Percentiles rank a stretch among this genome's conserved stretches.
phyloP scores from a whole-genome alignment of 2,797 vertebrate species.

The Catharus ustulatus region DNA sequence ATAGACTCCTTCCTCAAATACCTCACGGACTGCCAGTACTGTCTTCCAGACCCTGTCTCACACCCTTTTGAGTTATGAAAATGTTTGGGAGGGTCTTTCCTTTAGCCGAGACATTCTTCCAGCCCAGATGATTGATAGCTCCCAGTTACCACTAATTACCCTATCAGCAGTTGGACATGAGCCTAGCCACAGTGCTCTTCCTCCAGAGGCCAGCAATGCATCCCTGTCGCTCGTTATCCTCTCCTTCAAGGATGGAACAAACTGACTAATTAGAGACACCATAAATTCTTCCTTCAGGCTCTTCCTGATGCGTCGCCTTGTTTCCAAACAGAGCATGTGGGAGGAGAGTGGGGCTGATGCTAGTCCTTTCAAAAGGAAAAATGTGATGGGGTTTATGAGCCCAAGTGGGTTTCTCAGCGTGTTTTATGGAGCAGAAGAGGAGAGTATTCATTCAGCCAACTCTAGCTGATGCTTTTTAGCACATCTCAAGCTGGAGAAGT shows the following conservation, averaged over 20 bases:
- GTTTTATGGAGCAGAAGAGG: constrained; percentile 24
- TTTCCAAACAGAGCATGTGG: constrained; percentile 16
- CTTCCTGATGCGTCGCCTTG: neutral
- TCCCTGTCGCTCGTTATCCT: constrained; percentile 4
- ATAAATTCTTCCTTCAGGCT: constrained; percentile 58
- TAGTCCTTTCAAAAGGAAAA: constrained; percentile 12
- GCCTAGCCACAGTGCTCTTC: constrained; percentile 47
- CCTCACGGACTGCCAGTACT: constrained; percentile 24
- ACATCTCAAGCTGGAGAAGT: neutral
- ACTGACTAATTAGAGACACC: constrained; percentile 53
- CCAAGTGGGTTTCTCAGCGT: neutral
- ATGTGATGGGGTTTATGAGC: neutral
- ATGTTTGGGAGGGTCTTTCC: constrained; percentile 62
- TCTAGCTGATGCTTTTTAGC: neutral
- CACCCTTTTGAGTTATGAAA: constrained; percentile 61
- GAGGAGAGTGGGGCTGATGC: neutral
- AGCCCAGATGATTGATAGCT: constrained; percentile 52
- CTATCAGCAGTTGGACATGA: constrained; percentile 63
- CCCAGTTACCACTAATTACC: constrained; percentile 64
- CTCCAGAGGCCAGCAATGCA: constrained; percentile 33
- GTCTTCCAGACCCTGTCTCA: constrained; percentile 55
- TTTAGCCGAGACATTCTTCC: constrained; percentile 51
- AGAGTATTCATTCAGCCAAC: neutral
- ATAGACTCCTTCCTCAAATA: constrained; percentile 57
- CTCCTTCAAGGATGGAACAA: constrained; percentile 49